Percentiles rank a stretch among this genome's conserved stretches.
Evolutionary conservation across 2,113 vertebrate species (phyloP).

Genomic region (Scophthalmus maximus): DNA sequence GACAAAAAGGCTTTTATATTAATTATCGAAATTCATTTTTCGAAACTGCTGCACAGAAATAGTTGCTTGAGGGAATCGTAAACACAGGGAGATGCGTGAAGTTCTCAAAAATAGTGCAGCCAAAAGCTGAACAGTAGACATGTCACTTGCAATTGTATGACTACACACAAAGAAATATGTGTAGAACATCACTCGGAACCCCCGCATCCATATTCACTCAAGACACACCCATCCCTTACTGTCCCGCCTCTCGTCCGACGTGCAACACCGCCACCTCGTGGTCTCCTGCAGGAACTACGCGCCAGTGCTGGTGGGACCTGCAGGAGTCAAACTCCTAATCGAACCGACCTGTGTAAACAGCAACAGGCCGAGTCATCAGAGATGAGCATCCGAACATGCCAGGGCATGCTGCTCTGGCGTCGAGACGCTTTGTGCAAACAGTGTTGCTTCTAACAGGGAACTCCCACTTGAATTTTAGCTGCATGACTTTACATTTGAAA

Average conservation of each 20-base stretch:
- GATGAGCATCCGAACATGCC: not conserved
- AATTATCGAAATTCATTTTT: too few species aligned
- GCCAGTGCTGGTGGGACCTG: not conserved
- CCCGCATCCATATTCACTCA: not conserved
- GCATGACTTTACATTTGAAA: not conserved
- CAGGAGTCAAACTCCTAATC: not conserved
- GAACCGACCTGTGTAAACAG: conserved; percentile 9
- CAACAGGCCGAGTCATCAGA: conserved; percentile 4
- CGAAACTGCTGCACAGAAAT: too few species aligned
- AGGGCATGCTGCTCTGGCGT: not conserved
- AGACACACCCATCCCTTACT: conserved; percentile 44
- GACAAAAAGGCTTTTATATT: too few species aligned
- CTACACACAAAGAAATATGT: too few species aligned
- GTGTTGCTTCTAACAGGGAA: not conserved
- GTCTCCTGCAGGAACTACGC: not conserved
- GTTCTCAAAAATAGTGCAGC: not conserved
- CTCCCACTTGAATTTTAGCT: not conserved
- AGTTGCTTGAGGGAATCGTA: not conserved
- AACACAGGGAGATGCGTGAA: not conserved
- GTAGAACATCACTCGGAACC: not conserved
- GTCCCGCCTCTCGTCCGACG: conserved; percentile 22
- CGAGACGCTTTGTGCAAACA: not conserved
- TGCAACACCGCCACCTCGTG: conserved; percentile 54
- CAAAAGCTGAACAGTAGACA: too few species aligned
- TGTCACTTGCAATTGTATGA: not conserved